Conservation (phyloP, 2,113 vertebrate species). For the Amia ocellicauda region DNA sequence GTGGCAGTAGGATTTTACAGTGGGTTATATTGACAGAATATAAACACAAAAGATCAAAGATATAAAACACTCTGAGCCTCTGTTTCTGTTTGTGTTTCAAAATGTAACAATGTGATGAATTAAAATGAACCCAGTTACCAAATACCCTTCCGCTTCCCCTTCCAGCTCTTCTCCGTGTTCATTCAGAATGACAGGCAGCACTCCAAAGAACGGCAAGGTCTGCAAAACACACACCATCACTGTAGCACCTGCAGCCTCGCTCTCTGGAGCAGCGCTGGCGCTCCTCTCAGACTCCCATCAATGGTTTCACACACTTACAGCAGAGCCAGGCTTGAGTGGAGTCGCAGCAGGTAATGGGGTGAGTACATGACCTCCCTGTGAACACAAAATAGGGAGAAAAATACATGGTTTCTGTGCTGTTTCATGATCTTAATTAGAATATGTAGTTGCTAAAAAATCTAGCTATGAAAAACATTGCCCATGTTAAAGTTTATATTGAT, state of each 20-base stretch:
- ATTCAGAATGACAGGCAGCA: conserved; percentile 66
- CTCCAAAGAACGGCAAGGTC: conserved; percentile 76
- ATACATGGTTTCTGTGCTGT: too few species aligned
- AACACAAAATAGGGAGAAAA: conserved; percentile 18
- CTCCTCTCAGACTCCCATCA: too few species aligned
- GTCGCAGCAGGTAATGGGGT: conserved; percentile 73
- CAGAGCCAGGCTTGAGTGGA: conserved; percentile 72
- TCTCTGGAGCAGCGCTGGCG: background rate
- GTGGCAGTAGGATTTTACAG: too few species aligned
- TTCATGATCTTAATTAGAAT: too few species aligned
- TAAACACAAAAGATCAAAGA: too few species aligned
- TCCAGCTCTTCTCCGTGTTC: conserved; percentile 72
- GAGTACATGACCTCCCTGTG: conserved; percentile 71
- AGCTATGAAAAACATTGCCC: too few species aligned
- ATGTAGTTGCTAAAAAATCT: too few species aligned
- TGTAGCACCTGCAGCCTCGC: background rate
- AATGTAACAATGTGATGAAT: too few species aligned
- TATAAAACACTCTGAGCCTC: too few species aligned
- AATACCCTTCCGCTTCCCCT: conserved; percentile 72
- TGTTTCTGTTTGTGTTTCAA: too few species aligned
- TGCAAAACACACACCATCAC: conserved; percentile 34
- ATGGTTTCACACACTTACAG: conserved; percentile 52
- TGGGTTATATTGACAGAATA: too few species aligned
- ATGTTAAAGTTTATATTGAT: too few species aligned
- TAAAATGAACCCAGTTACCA: conserved; percentile 55